phyloP scores from a whole-genome alignment of 1,140 invertebrate genomes.

The Batillaria attramentaria region DNA sequence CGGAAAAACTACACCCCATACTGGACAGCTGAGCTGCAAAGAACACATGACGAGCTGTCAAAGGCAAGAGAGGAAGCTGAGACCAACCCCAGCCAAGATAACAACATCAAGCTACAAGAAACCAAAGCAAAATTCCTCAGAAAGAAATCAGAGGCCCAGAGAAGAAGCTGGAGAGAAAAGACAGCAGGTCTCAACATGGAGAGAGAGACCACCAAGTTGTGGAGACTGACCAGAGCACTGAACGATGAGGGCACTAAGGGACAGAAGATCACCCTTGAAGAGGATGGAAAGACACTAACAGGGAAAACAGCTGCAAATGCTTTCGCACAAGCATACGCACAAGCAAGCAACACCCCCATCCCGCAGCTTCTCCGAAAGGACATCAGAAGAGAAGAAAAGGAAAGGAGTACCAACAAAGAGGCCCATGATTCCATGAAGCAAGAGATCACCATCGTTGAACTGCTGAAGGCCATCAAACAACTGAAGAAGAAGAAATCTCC shows the following conservation, averaged over 20 bases:
- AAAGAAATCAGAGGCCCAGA: background rate
- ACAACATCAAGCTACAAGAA: conserved; percentile 12
- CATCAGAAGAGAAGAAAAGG: too few species aligned
- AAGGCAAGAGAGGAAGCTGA: conserved; percentile 29
- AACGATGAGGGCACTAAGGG: background rate
- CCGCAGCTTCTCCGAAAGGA: too few species aligned
- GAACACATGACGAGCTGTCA: conserved; percentile 24
- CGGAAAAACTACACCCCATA: conserved; percentile 35
- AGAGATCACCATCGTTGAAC: too few species aligned
- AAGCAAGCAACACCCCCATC: too few species aligned
- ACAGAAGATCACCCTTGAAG: background rate
- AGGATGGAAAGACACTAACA: too few species aligned
- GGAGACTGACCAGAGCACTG: conserved; percentile 4
- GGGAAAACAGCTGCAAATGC: too few species aligned
- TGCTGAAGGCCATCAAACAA: too few species aligned
- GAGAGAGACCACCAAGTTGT: conserved; percentile 13
- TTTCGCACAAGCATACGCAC: too few species aligned
- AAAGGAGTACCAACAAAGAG: too few species aligned
- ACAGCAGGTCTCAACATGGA: conserved; percentile 6
- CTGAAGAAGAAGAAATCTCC: too few species aligned
- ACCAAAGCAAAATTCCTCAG: conserved; percentile 22
- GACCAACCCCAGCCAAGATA: too few species aligned
- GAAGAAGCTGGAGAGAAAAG: conserved; percentile 17
- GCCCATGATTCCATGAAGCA: too few species aligned
- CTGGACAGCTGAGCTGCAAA: conserved; percentile 34